These are phyloP conservation scores for Pyrocephalus nanus DNA, from an alignment of 2,797 vertebrate species.

Conservation along the genomic window DNA sequence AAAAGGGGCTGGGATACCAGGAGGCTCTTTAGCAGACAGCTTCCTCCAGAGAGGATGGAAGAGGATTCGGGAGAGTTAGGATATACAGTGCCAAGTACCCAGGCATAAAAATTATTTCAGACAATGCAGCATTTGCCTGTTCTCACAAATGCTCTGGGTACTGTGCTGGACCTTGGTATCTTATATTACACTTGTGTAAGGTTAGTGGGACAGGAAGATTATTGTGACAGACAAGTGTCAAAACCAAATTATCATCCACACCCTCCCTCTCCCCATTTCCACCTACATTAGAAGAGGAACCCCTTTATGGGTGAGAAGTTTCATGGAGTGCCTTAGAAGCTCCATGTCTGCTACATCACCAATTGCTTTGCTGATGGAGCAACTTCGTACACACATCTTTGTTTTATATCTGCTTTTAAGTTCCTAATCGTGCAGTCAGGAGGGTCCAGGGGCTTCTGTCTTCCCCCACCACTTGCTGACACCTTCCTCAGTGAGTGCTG, in stretches of 20 bases:
- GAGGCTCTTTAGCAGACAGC: neutral
- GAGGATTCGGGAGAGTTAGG: neutral
- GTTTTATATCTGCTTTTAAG: neutral
- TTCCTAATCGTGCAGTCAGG: neutral
- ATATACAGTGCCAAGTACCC: neutral
- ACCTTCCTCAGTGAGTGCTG: neutral
- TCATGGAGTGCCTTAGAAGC: neutral
- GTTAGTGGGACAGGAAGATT: too few species aligned
- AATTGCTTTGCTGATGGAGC: neutral
- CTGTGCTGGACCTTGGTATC: neutral
- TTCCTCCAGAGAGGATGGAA: neutral
- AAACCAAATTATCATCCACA: neutral
- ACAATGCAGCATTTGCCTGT: fast-evolving
- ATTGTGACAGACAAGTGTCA: neutral
- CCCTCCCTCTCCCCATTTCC: neutral
- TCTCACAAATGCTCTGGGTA: neutral
- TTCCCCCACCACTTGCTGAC: neutral
- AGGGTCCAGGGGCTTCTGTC: too few species aligned
- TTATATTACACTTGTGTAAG: neutral
- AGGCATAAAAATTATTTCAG: neutral
- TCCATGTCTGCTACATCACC: neutral
- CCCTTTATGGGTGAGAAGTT: neutral
- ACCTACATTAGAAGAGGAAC: neutral
- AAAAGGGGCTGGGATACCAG: fast-evolving
- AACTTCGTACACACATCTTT: neutral